Base-by-base conservation (phyloP, 2,113 vertebrate genomes). In the Leucosticte australis region DNA sequence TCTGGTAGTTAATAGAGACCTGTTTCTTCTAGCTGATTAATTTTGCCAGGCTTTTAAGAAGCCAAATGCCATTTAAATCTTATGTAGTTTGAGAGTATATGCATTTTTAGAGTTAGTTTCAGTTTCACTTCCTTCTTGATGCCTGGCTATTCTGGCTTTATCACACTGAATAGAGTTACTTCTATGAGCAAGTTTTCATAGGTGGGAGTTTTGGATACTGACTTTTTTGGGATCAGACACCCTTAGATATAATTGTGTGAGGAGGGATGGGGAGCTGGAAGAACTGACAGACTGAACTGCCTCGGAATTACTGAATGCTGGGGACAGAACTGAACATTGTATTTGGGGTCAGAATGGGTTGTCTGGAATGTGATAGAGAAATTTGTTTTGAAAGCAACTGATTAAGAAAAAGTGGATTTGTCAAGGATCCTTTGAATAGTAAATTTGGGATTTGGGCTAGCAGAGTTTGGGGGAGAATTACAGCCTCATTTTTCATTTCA, bases 1-100 rank as follows among this genome's bases (percentile, higher is more conserved):
- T 47, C 81, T 95, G 75, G 62, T 95, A 94, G 90, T 96, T 70
- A 92, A 80, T 37, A 94, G 93, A 97, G 28, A 74, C 13, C 23
- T 53, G 28, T 74, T 91, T 96, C 94, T 92, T 83, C 89, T 46
- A 77, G 27, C 28, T 96, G 71, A 94, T 95, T 92, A 94, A 79
- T 95, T 94, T 86, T 93, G 67, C 73, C 65, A 41, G 92, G 69
- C 27, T 59, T 80, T 83, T 86, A 94, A 73, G 86, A 79, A 82
- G 76, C 49, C 89, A 96, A 94, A 78, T 82, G 11, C 1, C 70
- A 4, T 44, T 93, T 67, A 59, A 63, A 37, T 63, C 16, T 57
- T 91, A 73, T 20, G 59, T 76, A 70, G 74, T 91, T 95, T 80
- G 64, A 63, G 16, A 57, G 14, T 23, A 15, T 23, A 28, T 39